Evolutionary conservation across 2,888 invertebrate species (phyloP).

Genomic region (Zaprionus obscuricornis): DNA sequence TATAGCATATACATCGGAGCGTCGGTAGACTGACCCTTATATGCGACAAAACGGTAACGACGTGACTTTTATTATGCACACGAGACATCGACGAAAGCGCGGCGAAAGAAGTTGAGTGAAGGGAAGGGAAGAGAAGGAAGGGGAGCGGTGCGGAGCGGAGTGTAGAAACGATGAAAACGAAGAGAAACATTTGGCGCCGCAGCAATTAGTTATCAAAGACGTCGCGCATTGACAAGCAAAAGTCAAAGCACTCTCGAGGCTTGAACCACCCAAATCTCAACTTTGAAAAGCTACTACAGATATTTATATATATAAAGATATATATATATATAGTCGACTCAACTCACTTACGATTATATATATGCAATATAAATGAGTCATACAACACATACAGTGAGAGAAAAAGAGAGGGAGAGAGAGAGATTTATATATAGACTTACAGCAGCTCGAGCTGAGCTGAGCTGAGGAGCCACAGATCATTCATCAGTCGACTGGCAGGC

Average conservation of each 20-base stretch:
- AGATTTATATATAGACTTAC: conserved; percentile 6
- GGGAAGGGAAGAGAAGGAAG: neutral
- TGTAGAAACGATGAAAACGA: conserved; percentile 15
- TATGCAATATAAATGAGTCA: conserved; percentile 30
- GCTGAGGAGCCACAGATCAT: too few species aligned
- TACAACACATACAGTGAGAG: neutral
- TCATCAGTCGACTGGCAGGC: too few species aligned
- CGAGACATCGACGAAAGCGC: conserved; percentile 22
- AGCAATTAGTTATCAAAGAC: conserved; percentile 77
- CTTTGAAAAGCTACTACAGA: conserved; percentile 3
- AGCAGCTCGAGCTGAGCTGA: too few species aligned
- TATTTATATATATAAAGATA: too few species aligned
- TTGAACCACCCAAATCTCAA: conserved; percentile 64
- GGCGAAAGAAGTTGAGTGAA: neutral
- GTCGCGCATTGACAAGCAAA: conserved; percentile 76
- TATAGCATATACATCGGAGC: neutral
- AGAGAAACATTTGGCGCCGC: conserved; percentile 71
- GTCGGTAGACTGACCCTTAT: conserved; percentile 46
- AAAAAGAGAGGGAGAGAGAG: too few species aligned
- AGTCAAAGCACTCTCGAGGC: conserved; percentile 77
- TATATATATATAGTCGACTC: conserved; percentile 5
- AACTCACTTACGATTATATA: conserved; percentile 26
- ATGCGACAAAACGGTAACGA: conserved; percentile 68
- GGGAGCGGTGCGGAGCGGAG: neutral
- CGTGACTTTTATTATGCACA: conserved; percentile 72